Conservation (phyloP, 2,888 invertebrate genomes). For the Stictocephala bisonia region DNA sequence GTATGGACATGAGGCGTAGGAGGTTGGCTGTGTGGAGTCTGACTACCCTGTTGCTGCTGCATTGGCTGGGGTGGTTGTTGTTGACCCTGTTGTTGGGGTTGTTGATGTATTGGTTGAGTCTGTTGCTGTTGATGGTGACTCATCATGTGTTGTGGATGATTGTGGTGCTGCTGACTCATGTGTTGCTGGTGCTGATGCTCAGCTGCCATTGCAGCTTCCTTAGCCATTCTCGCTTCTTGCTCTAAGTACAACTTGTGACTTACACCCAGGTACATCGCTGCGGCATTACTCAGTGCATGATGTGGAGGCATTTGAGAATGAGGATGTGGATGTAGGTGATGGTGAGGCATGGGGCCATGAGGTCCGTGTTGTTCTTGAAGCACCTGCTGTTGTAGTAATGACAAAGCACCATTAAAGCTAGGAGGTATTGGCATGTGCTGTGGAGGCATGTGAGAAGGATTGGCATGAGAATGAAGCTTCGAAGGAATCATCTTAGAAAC, state of each 20-base stretch:
- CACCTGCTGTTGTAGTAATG: conserved; percentile 64
- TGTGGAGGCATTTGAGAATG: conserved; percentile 62
- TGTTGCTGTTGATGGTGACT: conserved; percentile 69
- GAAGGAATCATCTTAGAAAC: conserved; percentile 71
- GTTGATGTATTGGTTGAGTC: conserved; percentile 70
- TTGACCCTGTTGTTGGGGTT: conserved; percentile 66
- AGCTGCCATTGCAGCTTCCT: conserved; percentile 69
- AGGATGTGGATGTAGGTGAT: conserved; percentile 63
- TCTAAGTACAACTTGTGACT: conserved; percentile 83
- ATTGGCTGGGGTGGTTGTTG: conserved; percentile 64
- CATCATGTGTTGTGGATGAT: conserved; percentile 68
- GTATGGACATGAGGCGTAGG: conserved; percentile 49
- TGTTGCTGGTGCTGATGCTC: conserved; percentile 69
- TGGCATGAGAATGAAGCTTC: conserved; percentile 71
- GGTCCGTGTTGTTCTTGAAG: conserved; percentile 63
- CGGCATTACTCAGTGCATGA: conserved; percentile 65
- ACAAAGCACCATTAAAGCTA: conserved; percentile 62
- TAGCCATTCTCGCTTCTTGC: conserved; percentile 80
- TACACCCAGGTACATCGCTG: conserved; percentile 80
- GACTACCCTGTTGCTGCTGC: conserved; percentile 62
- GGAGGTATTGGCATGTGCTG: conserved; percentile 57
- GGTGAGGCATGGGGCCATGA: conserved; percentile 59
- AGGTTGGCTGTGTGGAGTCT: conserved; percentile 53
- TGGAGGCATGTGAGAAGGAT: conserved; percentile 62
- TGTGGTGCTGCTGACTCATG: conserved; percentile 66